Evolutionary conservation across 2,888 invertebrate genomes (phyloP).

Genomic region (Lithosia quadra): DNA sequence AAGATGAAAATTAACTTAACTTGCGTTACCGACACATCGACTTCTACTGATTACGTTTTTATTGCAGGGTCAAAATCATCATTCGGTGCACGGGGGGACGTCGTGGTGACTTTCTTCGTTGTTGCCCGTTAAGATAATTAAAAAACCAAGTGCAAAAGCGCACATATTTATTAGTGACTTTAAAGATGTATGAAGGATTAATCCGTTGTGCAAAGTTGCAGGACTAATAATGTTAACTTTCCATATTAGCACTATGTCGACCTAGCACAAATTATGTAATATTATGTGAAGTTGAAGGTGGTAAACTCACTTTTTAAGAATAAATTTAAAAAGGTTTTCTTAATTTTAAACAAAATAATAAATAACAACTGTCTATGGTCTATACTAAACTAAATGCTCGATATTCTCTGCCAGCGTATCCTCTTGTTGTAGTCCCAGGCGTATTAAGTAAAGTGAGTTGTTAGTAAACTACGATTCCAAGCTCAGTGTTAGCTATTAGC

Average conservation of each 20-base stretch:
- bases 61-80: background rate
- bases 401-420: background rate
- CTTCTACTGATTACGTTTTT: background rate
- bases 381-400: background rate
- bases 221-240: background rate
- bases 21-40: background rate
- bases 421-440: background rate
- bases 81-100: too few species aligned
- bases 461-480: slow-evolving; percentile 49
- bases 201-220: background rate
- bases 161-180: too few species aligned
- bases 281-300: slow-evolving; percentile 10
- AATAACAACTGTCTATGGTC: background rate
- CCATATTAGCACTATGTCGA: background rate
- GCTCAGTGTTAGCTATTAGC: slow-evolving; percentile 50
- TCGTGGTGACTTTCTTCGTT: background rate
- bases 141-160: too few species aligned
- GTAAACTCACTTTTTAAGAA: background rate
- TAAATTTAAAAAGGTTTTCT: background rate
- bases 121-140: background rate
- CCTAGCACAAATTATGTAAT: background rate
- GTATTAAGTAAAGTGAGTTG: slow-evolving; percentile 22
- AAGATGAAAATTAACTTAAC: background rate
- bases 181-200: background rate
- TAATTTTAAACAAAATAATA: background rate